Evolutionary conservation across 2,797 vertebrate species (phyloP).

Genomic region (Babyrousa celebensis): DNA sequence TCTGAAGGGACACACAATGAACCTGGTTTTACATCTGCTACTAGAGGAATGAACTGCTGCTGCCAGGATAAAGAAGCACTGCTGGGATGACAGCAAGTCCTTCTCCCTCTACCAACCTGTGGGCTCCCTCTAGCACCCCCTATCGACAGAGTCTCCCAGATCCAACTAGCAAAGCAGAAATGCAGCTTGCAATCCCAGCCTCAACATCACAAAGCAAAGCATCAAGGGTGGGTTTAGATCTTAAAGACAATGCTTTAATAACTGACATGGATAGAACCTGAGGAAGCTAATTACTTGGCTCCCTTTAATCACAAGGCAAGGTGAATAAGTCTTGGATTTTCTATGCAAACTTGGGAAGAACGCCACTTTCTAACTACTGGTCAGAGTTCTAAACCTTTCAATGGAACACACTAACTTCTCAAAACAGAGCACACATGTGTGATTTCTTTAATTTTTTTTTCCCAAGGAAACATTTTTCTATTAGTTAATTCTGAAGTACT

Average conservation of each 20-base stretch:
- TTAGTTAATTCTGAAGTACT: background rate
- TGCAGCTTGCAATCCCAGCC: background rate
- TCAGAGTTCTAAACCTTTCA: background rate
- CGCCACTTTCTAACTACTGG: background rate
- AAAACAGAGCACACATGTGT: background rate
- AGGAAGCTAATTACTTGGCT: background rate
- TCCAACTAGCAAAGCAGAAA: background rate
- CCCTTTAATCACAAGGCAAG: background rate
- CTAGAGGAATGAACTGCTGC: background rate
- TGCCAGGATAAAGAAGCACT: background rate
- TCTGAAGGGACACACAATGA: background rate
- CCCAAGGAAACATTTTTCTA: background rate
- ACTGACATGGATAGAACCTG: background rate
- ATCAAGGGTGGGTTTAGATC: background rate
- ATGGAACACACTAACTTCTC: background rate
- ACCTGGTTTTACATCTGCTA: background rate
- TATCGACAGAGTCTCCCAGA: background rate
- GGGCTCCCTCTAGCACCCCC: background rate
- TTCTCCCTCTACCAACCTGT: background rate
- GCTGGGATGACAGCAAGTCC: background rate
- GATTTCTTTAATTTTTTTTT: slow-evolving; percentile 50
- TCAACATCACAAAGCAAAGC: background rate
- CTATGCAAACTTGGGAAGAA: background rate
- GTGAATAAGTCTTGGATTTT: background rate
- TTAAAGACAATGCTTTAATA: background rate